Conservation (phyloP, 2,797 vertebrate species). For the Ciconia nigra region DNA sequence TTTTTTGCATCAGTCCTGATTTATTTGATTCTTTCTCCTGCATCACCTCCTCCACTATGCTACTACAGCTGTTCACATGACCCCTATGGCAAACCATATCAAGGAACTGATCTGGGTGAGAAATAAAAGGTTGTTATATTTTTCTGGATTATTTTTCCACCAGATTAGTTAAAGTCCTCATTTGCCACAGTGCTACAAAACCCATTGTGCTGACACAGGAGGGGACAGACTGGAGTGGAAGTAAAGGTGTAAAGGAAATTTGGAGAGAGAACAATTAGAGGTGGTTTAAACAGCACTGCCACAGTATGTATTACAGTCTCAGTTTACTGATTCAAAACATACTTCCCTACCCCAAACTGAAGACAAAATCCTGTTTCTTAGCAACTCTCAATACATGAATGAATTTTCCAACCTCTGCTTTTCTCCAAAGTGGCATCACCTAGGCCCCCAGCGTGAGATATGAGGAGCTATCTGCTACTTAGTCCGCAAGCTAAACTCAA, state of each 20-base stretch:
- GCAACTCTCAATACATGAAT: neutral
- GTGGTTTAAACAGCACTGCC: neutral
- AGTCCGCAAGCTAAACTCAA: neutral
- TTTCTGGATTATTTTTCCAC: constrained; percentile 1
- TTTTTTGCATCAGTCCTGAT: neutral
- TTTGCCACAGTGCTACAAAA: neutral
- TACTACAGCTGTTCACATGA: neutral
- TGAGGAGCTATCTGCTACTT: neutral
- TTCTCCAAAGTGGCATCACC: neutral
- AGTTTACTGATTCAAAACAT: neutral
- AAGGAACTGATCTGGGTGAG: neutral
- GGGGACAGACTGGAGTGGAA: neutral
- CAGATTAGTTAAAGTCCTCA: neutral
- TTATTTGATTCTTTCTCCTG: neutral
- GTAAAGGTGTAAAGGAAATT: neutral
- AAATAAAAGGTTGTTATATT: neutral
- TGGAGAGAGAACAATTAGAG: neutral
- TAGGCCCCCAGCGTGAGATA: neutral
- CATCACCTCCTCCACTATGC: neutral
- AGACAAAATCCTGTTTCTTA: neutral
- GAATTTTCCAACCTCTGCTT: neutral
- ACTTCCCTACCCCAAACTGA: neutral
- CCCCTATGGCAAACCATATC: neutral
- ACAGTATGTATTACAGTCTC: neutral
- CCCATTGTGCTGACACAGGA: neutral